Percentiles rank a stretch among this genome's conserved stretches.
phyloP scores from a whole-genome alignment of 1,140 invertebrate species.

The Drosophila pallidifrons region DNA sequence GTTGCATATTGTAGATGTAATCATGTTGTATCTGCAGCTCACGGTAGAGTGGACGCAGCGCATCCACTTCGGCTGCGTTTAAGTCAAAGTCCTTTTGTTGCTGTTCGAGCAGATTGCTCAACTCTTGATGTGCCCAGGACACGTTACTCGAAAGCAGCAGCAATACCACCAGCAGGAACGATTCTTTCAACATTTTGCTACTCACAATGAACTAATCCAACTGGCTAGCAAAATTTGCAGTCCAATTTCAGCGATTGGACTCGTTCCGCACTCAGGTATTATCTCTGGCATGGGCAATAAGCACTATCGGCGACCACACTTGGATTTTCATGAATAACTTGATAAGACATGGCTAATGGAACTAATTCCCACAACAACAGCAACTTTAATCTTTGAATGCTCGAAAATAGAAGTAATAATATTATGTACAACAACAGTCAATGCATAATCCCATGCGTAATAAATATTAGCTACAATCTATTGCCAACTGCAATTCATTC shows the following conservation, averaged over 20 bases:
- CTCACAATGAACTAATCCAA: constrained; percentile 38
- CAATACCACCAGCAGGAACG: constrained; percentile 40
- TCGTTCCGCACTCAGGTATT: constrained; percentile 18
- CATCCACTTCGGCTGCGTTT: constrained; percentile 56
- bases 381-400: neutral
- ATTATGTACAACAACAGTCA: neutral
- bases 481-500: neutral
- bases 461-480: neutral
- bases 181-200: constrained; percentile 40
- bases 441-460: constrained; percentile 4
- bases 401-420: constrained; percentile 2
- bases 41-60: constrained; percentile 60
- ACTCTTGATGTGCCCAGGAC: constrained; percentile 45
- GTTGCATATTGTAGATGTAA: constrained; percentile 48
- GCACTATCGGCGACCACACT: constrained; percentile 58
- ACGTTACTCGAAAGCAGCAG: constrained; percentile 10
- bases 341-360: constrained; percentile 65
- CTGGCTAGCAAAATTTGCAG: constrained; percentile 29
- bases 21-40: constrained; percentile 73
- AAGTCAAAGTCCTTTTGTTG: constrained; percentile 55
- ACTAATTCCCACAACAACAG: constrained; percentile 41
- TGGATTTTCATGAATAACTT: constrained; percentile 57
- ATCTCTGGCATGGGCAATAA: constrained; percentile 37
- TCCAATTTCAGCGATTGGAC: constrained; percentile 6
- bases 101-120: constrained; percentile 52